These are phyloP conservation scores for Nannobrachium achirus DNA, from an alignment of 2,113 vertebrate species.

Conservation along the genomic window DNA sequence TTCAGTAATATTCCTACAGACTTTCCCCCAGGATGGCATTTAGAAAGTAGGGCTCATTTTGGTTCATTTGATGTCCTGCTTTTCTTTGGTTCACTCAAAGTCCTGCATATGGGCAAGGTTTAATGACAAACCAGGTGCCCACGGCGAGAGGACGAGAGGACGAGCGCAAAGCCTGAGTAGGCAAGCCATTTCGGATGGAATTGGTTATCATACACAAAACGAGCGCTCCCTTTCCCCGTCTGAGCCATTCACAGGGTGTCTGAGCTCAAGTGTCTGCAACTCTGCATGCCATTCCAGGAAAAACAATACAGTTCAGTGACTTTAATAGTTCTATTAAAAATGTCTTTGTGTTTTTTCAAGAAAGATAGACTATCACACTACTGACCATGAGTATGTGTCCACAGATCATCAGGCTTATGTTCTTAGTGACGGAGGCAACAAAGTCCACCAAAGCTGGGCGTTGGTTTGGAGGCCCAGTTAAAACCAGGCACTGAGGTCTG, in stretches of 20 bases:
- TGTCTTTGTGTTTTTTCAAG: not conserved
- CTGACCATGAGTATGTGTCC: constrained; percentile 79
- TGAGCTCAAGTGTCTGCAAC: no score
- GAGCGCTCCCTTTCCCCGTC: no score
- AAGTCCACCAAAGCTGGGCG: constrained; percentile 82
- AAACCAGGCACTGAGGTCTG: constrained; percentile 81
- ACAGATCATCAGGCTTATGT: constrained; percentile 82
- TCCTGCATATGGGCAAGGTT: not conserved
- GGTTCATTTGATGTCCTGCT: no score
- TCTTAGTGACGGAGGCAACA: constrained; percentile 80
- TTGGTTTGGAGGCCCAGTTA: constrained; percentile 77
- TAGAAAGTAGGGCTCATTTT: no score
- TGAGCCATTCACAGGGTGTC: no score
- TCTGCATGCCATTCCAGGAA: no score
- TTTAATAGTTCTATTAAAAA: no score
- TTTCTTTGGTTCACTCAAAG: not conserved
- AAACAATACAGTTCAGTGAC: no score
- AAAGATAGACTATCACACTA: not conserved
- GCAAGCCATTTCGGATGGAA: no score
- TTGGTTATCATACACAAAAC: no score
- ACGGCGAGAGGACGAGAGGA: not conserved
- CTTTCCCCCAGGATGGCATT: no score
- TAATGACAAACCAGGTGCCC: not conserved
- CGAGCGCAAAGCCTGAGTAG: not conserved
- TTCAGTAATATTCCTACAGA: no score